These are phyloP conservation scores for Cephus pulcher DNA, from an alignment of 2,888 invertebrate species.

Conservation along the genomic window DNA sequence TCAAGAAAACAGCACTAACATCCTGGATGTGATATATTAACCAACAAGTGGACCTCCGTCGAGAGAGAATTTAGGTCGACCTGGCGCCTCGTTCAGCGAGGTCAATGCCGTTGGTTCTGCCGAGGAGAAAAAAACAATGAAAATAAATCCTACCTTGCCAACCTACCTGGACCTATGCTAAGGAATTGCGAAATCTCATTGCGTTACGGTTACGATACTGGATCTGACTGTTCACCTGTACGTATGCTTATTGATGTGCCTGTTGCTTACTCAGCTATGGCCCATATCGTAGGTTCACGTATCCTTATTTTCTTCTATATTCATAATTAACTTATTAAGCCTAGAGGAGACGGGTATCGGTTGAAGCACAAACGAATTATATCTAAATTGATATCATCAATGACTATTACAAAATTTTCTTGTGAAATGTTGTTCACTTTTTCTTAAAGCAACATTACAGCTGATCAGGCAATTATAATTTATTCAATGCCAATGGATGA, in stretches of 20 bases:
- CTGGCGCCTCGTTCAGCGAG: conserved; percentile 18
- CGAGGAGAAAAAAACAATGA: background rate
- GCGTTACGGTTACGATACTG: background rate
- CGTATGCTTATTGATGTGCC: background rate
- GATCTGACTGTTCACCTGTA: background rate
- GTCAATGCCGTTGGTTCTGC: conserved; percentile 15
- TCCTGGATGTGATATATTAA: background rate
- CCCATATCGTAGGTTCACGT: too few species aligned
- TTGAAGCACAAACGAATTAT: too few species aligned
- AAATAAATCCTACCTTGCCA: conserved; percentile 2
- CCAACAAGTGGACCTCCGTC: conserved; percentile 3
- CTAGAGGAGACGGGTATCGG: too few species aligned
- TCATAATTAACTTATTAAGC: too few species aligned
- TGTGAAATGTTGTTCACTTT: too few species aligned
- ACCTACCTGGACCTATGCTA: conserved; percentile 23
- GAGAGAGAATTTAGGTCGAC: conserved; percentile 16
- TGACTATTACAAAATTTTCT: too few species aligned
- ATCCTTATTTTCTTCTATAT: too few species aligned
- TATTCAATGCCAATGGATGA: too few species aligned
- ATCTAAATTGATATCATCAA: too few species aligned
- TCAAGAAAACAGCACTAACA: background rate
- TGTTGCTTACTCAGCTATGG: background rate
- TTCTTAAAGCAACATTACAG: too few species aligned
- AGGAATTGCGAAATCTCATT: conserved; percentile 12
- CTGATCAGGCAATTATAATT: too few species aligned